phyloP scores from a whole-genome alignment of 23 tunicate species.

The Styela plicata region DNA sequence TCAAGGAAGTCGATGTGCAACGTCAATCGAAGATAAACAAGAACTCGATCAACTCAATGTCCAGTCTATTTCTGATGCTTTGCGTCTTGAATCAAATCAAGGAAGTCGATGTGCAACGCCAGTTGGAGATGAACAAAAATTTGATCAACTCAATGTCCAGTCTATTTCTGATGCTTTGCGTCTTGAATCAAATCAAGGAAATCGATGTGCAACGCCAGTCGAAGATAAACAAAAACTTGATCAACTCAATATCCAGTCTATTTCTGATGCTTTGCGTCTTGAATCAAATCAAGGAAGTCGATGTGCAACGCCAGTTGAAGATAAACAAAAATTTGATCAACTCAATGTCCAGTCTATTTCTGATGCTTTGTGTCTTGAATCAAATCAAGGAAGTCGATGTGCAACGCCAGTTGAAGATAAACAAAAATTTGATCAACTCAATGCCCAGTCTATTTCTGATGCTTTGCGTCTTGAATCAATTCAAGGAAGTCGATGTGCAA shows the following conservation, averaged over 20 bases:
- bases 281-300: background rate
- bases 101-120: background rate
- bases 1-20: background rate
- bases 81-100: background rate
- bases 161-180: background rate
- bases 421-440: background rate
- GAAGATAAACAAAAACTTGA: background rate
- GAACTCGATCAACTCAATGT: background rate
- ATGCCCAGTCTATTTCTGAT: background rate
- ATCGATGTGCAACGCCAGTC: background rate
- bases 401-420: background rate
- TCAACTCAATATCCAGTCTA: background rate
- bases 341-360: background rate
- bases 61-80: background rate
- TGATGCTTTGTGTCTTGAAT: background rate
- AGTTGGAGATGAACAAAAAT: background rate
- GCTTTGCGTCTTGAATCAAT: background rate
- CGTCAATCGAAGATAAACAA: background rate
- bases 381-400: background rate
- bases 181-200: background rate
- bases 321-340: no score
- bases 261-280: background rate
- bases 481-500: background rate
- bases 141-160: background rate
- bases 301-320: background rate